phyloP scores from a whole-genome alignment of 2,888 invertebrate genomes.

The Philonicus albiceps region DNA sequence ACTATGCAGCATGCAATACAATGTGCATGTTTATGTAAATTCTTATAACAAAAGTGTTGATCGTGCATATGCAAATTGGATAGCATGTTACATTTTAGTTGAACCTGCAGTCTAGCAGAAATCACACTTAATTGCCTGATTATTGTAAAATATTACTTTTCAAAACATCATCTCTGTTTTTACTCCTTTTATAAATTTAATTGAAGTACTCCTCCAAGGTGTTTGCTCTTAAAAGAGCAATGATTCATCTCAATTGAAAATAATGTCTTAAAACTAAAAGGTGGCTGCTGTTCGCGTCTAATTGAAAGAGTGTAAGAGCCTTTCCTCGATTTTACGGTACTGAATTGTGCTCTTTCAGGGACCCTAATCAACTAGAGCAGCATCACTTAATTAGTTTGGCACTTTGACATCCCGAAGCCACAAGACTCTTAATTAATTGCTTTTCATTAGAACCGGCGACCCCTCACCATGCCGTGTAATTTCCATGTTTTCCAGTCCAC shows the following conservation, averaged over 20 bases:
- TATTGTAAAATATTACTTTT: not conserved
- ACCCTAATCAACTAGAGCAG: not conserved
- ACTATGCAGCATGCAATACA: not conserved
- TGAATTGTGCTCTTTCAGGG: not conserved
- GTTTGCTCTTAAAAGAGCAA: not conserved
- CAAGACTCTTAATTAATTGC: not conserved
- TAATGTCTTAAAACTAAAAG: not conserved
- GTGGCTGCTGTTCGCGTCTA: not conserved
- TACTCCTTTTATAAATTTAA: not conserved
- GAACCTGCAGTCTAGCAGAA: not conserved
- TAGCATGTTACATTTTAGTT: not conserved
- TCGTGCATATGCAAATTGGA: not conserved
- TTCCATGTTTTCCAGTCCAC: not conserved
- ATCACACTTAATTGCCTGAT: not conserved
- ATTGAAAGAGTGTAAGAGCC: not conserved
- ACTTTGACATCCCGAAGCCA: not conserved
- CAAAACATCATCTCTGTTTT: not conserved
- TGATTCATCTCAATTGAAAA: not conserved
- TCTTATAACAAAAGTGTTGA: not conserved
- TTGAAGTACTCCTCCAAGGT: not conserved
- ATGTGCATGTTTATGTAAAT: not conserved
- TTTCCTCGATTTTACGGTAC: not conserved
- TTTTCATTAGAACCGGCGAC: not conserved
- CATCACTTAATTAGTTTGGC: not conserved
- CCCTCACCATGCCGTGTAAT: not conserved